Conservation (phyloP, 2,797 vertebrate species). For the Ispidina picta region DNA sequence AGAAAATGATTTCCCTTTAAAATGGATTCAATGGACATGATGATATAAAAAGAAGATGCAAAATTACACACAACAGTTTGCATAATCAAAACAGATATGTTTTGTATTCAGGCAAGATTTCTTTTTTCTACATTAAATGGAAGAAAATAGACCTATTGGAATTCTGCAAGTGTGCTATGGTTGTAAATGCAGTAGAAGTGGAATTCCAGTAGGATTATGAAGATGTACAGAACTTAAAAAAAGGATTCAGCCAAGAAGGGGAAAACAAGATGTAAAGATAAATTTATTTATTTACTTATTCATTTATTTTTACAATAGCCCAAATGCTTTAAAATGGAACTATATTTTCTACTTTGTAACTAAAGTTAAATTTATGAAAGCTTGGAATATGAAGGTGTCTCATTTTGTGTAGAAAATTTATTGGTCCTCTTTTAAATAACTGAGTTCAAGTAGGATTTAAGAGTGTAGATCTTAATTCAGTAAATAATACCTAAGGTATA, state of each 20-base stretch:
- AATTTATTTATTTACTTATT: background rate
- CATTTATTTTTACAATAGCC: background rate
- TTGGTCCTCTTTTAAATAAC: slow-evolving; percentile 21
- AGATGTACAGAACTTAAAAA: slow-evolving; percentile 63
- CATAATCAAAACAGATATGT: slow-evolving; percentile 85
- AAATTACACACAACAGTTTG: slow-evolving; percentile 85
- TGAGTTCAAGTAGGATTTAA: background rate
- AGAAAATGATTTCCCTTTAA: slow-evolving; percentile 84
- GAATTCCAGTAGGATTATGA: slow-evolving; percentile 72
- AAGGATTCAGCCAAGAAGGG: slow-evolving; percentile 26
- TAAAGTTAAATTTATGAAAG: slow-evolving; percentile 39
- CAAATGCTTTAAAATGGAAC: slow-evolving; percentile 26
- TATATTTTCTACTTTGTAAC: slow-evolving; percentile 26
- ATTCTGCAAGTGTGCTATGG: slow-evolving; percentile 75
- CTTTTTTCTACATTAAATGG: slow-evolving; percentile 80
- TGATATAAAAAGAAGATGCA: slow-evolving; percentile 82
- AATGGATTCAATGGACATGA: slow-evolving; percentile 84
- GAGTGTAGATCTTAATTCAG: background rate
- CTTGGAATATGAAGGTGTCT: slow-evolving; percentile 1
- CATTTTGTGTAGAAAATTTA: slow-evolving; percentile 26
- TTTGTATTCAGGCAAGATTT: slow-evolving; percentile 81
- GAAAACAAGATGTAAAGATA: slow-evolving; percentile 2
- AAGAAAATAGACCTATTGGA: slow-evolving; percentile 79
- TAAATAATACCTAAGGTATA: background rate
- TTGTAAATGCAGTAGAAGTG: slow-evolving; percentile 71